These are phyloP conservation scores for Parthenolecanium corni DNA, from an alignment of 2,888 invertebrate genomes.

Conservation along the genomic window DNA sequence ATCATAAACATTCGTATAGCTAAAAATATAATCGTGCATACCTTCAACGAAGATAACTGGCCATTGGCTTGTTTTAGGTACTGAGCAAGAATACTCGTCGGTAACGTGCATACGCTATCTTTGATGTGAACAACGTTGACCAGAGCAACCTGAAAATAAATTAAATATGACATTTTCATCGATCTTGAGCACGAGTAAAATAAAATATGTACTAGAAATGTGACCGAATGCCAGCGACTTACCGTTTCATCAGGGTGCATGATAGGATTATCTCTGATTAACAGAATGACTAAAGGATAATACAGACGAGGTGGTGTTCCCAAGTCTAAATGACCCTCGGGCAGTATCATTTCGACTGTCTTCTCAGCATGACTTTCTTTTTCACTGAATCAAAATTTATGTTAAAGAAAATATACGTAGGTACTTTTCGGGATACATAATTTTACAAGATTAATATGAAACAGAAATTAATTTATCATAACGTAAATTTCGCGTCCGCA, in stretches of 20 bases:
- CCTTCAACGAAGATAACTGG: slow-evolving; percentile 70
- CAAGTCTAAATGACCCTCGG: slow-evolving; percentile 48
- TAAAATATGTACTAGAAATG: neutral
- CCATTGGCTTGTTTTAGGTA: slow-evolving; percentile 76
- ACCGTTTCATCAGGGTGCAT: slow-evolving; percentile 68
- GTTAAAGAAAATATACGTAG: slow-evolving; percentile 36
- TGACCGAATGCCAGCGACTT: no score
- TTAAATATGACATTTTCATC: slow-evolving; percentile 14
- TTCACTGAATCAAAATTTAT: slow-evolving; percentile 41
- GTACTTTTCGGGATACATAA: neutral
- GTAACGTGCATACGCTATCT: slow-evolving; percentile 65
- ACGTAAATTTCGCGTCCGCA: neutral
- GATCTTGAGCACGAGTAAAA: neutral
- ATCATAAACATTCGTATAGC: no score
- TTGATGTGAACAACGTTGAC: slow-evolving; percentile 72
- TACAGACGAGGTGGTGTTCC: slow-evolving; percentile 62
- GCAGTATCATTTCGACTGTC: slow-evolving; percentile 50
- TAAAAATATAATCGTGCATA: slow-evolving; percentile 38
- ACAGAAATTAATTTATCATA: neutral
- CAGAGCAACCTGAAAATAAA: slow-evolving; percentile 56
- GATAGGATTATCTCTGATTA: slow-evolving; percentile 51
- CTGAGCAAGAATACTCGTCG: slow-evolving; percentile 71
- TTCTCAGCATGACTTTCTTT: slow-evolving; percentile 53
- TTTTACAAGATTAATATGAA: neutral
- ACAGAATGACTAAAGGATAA: slow-evolving; percentile 65